These are phyloP conservation scores for Heteronetta atricapilla DNA, from an alignment of 2,113 vertebrate species.

Conservation along the genomic window DNA sequence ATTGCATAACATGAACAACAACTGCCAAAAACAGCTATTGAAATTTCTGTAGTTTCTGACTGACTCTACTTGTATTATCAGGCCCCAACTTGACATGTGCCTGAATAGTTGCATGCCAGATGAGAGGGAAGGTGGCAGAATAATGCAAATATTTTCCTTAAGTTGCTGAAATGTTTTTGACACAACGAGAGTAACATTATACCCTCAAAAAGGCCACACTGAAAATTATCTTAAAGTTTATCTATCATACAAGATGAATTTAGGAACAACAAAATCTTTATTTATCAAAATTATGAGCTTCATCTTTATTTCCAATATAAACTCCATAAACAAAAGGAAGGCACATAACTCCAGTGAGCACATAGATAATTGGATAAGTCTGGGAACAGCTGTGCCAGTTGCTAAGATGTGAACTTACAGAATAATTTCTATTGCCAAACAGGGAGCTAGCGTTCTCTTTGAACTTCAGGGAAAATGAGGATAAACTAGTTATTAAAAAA, in stretches of 20 bases:
- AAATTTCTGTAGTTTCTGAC: constrained; percentile 19
- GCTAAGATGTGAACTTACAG: constrained; percentile 33
- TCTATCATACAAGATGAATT: neutral
- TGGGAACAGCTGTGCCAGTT: constrained; percentile 9
- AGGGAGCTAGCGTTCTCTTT: constrained; percentile 43
- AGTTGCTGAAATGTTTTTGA: constrained; percentile 29
- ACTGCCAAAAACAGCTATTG: constrained; percentile 20
- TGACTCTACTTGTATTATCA: constrained; percentile 53
- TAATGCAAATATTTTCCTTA: constrained; percentile 20
- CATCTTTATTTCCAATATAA: constrained; percentile 1
- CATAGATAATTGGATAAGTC: neutral
- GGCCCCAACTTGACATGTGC: constrained; percentile 26
- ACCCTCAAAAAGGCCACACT: neutral
- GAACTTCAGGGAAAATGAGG: constrained; percentile 52
- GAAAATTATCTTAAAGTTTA: neutral
- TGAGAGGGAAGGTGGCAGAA: constrained; percentile 8
- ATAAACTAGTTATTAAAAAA: constrained; percentile 46
- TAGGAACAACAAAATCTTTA: neutral
- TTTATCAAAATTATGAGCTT: neutral
- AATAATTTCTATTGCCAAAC: constrained; percentile 46
- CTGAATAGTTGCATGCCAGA: constrained; percentile 9
- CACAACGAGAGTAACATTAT: neutral
- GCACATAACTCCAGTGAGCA: neutral
- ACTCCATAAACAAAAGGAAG: neutral
- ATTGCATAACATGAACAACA: constrained; percentile 12